phyloP scores from a whole-genome alignment of 2,113 vertebrate genomes.

The Lagenorhynchus albirostris region DNA sequence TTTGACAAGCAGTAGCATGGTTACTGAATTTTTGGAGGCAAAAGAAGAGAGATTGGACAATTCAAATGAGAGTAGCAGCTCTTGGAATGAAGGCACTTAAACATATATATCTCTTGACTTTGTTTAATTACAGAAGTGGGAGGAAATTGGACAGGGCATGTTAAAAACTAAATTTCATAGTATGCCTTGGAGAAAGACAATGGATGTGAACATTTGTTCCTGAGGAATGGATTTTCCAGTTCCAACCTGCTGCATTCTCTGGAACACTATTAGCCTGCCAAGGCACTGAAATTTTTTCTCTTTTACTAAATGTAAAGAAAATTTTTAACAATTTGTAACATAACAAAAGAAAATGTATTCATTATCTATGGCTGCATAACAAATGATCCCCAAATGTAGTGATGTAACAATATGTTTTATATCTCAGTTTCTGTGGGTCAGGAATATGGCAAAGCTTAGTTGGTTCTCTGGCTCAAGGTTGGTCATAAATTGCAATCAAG shows the following conservation, averaged over 20 bases:
- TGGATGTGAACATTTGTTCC: background rate
- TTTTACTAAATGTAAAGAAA: background rate
- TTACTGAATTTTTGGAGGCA: slow-evolving; percentile 1
- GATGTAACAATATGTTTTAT: background rate
- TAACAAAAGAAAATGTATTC: background rate
- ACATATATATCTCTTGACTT: slow-evolving; percentile 22
- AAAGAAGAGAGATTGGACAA: slow-evolving; percentile 23
- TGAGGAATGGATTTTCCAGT: background rate
- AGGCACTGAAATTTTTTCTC: background rate
- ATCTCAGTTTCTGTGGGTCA: background rate
- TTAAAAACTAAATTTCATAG: slow-evolving; percentile 30
- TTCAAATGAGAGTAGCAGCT: slow-evolving; percentile 5
- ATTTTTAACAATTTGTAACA: background rate
- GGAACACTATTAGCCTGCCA: background rate
- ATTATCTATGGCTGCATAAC: background rate
- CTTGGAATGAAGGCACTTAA: slow-evolving; percentile 36
- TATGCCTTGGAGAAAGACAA: slow-evolving; percentile 41
- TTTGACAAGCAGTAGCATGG: slow-evolving; percentile 12
- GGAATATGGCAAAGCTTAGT: background rate
- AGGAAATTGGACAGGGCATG: slow-evolving; percentile 23
- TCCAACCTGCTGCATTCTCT: background rate
- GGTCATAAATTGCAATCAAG: background rate
- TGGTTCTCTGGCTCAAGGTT: background rate
- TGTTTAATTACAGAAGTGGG: background rate
- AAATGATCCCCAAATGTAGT: background rate